Conservation (phyloP, 2,113 vertebrate genomes). For the Cyanistes caeruleus region DNA sequence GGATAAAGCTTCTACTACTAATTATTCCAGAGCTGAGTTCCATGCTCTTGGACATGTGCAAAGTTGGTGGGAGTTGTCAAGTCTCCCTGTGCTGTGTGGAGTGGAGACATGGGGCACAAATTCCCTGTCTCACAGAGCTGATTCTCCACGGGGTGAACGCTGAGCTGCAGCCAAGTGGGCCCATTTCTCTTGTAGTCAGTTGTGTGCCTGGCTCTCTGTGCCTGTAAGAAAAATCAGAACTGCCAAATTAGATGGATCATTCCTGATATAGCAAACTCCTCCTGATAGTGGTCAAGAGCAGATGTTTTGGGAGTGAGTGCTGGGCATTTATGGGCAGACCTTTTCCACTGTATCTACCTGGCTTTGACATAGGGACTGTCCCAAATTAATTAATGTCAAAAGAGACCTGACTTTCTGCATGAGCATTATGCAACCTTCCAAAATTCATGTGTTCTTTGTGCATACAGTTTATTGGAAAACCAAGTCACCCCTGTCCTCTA, state of each 20-base stretch:
- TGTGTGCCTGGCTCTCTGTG: neutral
- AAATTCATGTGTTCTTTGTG: neutral
- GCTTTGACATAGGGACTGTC: neutral
- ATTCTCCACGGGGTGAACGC: neutral
- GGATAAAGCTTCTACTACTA: neutral
- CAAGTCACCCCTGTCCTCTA: neutral
- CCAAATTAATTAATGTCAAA: neutral
- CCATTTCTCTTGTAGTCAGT: neutral
- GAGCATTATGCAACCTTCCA: neutral
- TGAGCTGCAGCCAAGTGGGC: neutral
- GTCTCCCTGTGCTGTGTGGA: neutral
- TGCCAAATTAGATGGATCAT: neutral
- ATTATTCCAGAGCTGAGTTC: neutral
- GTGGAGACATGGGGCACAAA: neutral
- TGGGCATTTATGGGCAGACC: neutral
- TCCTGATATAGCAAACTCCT: neutral
- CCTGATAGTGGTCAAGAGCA: neutral
- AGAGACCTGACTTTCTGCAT: neutral
- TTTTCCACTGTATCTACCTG: neutral
- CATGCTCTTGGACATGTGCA: neutral
- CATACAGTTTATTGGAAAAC: neutral
- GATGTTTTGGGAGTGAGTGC: neutral
- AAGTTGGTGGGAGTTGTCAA: neutral
- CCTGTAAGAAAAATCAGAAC: neutral
- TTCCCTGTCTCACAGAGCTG: neutral